These are phyloP conservation scores for Disparrhopalites patrizii DNA, from an alignment of 2,888 invertebrate genomes.

Conservation along the genomic window DNA sequence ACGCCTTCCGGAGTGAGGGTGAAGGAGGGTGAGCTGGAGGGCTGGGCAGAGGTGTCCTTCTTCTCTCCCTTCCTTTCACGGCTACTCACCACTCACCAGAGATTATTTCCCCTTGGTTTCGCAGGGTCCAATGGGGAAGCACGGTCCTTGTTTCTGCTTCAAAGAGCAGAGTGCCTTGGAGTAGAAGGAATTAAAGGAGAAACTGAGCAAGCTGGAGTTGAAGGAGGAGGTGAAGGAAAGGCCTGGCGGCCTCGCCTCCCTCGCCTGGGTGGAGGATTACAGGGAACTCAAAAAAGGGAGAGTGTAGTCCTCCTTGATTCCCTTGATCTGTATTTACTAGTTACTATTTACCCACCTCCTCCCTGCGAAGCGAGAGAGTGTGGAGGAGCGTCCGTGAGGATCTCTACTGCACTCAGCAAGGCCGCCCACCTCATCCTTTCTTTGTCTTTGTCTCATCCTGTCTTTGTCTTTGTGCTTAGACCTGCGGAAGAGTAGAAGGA, in stretches of 20 bases:
- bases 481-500: conserved; percentile 18
- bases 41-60: too few species aligned
- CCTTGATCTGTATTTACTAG: too few species aligned
- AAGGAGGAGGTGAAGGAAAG: conserved; percentile 30
- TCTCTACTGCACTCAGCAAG: too few species aligned
- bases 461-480: conserved; percentile 10
- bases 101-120: neutral
- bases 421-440: neutral
- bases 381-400: too few species aligned
- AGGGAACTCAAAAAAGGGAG: conserved; percentile 46
- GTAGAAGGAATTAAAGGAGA: conserved; percentile 20
- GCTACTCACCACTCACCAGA: too few species aligned
- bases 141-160: conserved; percentile 34
- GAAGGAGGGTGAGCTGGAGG: too few species aligned
- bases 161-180: conserved; percentile 35
- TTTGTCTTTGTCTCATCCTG: neutral
- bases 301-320: too few species aligned
- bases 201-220: conserved; percentile 26
- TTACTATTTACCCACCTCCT: too few species aligned
- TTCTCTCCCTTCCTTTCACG: too few species aligned
- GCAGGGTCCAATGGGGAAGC: conserved; percentile 27
- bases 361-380: too few species aligned
- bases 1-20: too few species aligned
- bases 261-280: conserved; percentile 46
- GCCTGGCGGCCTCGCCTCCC: too few species aligned